Conservation (phyloP, 2,113 vertebrate species). For the Brachionichthys hirsutus region DNA sequence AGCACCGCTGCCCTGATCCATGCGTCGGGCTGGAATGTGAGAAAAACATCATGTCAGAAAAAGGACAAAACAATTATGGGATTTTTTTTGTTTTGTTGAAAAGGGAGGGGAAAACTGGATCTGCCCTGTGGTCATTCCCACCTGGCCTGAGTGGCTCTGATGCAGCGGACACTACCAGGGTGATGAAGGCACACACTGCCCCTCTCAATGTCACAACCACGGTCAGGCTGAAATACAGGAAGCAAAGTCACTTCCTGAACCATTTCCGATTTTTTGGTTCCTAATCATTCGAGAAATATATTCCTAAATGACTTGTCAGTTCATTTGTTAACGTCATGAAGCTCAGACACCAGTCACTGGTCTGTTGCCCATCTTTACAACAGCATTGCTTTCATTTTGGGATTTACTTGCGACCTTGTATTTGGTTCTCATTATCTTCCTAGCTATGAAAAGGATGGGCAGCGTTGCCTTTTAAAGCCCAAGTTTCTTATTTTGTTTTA, state of each 20-base stretch:
- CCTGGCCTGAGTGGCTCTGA: slow-evolving; percentile 87
- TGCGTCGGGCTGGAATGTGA: slow-evolving; percentile 72
- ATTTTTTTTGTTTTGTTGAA: neutral
- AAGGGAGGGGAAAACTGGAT: neutral
- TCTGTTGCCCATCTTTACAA: too few relatives aligned
- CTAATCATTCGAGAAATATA: too few relatives aligned
- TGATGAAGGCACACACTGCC: slow-evolving; percentile 90
- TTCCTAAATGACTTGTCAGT: too few relatives aligned
- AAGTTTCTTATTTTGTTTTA: too few relatives aligned
- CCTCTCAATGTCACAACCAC: slow-evolving; percentile 87
- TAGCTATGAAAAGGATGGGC: too few relatives aligned
- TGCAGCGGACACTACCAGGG: slow-evolving; percentile 86
- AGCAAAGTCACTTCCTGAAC: neutral
- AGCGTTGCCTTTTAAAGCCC: too few relatives aligned
- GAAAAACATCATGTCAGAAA: neutral
- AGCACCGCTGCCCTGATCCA: slow-evolving; percentile 87
- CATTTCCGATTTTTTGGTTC: neutral
- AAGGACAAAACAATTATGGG: neutral
- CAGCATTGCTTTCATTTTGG: too few relatives aligned
- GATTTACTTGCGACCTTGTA: too few relatives aligned
- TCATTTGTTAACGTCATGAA: too few relatives aligned
- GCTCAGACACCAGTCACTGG: too few relatives aligned
- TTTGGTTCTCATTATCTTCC: too few relatives aligned
- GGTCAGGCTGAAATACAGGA: slow-evolving; percentile 81
- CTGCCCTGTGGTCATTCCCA: slow-evolving; percentile 34